phyloP scores from a whole-genome alignment of 2,113 vertebrate genomes.

The Pavo muticus region DNA sequence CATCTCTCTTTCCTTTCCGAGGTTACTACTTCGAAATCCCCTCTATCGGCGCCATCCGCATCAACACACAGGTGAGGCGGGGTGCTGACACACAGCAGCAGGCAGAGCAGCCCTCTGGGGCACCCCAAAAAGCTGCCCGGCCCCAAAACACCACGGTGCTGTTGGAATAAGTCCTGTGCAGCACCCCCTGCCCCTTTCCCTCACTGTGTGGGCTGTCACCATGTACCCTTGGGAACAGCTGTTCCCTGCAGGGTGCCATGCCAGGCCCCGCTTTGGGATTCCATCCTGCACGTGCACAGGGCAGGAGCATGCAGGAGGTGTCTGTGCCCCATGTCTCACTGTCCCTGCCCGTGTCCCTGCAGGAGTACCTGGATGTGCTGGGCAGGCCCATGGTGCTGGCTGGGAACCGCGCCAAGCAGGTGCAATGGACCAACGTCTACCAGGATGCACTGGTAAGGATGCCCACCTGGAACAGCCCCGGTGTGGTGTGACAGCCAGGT shows the following conservation, averaged over 20 bases:
- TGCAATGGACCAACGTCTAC: constrained; percentile 99
- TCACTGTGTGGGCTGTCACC: background rate
- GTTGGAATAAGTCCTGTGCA: constrained; percentile 14
- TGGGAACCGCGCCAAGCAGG: constrained; percentile 91
- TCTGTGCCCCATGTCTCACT: background rate
- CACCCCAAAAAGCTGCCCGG: background rate
- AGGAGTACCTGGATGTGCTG: constrained; percentile 98
- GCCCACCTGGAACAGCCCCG: background rate
- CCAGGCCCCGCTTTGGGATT: background rate
- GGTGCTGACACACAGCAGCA: accelerated
- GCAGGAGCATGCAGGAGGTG: background rate
- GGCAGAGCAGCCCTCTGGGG: background rate
- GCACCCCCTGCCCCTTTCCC: background rate
- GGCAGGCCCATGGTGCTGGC: constrained; percentile 98
- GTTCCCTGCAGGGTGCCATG: background rate
- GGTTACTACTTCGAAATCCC: constrained; percentile 99
- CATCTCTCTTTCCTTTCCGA: constrained; percentile 67
- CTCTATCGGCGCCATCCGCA: constrained; percentile 96
- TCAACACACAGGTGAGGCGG: constrained; percentile 93
- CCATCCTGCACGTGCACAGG: background rate
- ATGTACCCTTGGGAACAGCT: background rate
- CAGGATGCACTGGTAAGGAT: constrained; percentile 93
- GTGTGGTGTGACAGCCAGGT: background rate
- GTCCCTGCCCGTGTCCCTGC: background rate
- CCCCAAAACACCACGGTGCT: background rate